These are phyloP conservation scores for Eonycteris spelaea DNA, from an alignment of 2,113 vertebrate species.

Conservation along the genomic window DNA sequence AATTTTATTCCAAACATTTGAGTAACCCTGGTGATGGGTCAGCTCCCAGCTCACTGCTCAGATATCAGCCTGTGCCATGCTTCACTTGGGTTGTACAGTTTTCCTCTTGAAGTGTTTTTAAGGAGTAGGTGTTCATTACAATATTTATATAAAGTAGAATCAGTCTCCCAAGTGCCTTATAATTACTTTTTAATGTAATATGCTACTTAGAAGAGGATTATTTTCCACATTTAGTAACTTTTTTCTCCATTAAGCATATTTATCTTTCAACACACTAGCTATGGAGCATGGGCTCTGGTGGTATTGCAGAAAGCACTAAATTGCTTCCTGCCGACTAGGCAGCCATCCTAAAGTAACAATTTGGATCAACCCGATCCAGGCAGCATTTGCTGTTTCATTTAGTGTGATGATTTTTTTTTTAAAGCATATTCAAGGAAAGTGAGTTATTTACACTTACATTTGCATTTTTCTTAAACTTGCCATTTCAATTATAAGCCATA, in stretches of 20 bases:
- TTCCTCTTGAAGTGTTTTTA: constrained; percentile 55
- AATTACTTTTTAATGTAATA: constrained; percentile 37
- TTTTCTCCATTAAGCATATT: constrained; percentile 18
- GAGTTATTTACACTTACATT: neutral
- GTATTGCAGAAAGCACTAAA: neutral
- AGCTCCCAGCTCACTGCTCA: constrained; percentile 63
- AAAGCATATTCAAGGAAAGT: neutral
- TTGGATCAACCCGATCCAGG: neutral
- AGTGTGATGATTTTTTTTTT: neutral
- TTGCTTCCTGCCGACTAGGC: constrained; percentile 21
- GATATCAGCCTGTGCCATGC: constrained; percentile 66
- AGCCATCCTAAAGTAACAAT: constrained; percentile 9
- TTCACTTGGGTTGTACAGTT: constrained; percentile 51
- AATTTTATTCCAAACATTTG: constrained; percentile 79
- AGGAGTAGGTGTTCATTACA: constrained; percentile 45
- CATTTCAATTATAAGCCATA: neutral
- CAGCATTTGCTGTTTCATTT: neutral
- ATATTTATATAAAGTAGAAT: neutral
- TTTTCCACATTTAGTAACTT: constrained; percentile 50
- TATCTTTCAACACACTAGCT: constrained; percentile 11
- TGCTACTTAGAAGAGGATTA: neutral
- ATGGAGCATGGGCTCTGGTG: neutral
- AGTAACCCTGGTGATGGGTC: constrained; percentile 77
- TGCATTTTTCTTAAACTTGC: neutral
- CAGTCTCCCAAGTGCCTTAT: constrained; percentile 36